Conservation (phyloP, 2,888 invertebrate genomes). For the Azorinus chamasolen region DNA sequence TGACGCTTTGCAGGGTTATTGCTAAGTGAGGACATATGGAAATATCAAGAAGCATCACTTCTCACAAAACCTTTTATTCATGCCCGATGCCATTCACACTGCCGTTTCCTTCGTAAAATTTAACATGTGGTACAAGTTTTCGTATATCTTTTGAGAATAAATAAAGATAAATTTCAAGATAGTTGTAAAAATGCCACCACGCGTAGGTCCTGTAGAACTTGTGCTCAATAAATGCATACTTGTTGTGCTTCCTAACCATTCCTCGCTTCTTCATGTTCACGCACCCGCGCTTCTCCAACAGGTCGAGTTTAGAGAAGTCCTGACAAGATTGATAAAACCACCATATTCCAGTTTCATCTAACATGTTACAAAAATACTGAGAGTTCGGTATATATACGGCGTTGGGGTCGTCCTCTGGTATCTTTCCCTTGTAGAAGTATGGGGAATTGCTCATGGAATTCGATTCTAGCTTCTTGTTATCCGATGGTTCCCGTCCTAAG, state of each 20-base stretch:
- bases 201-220: constrained; percentile 29
- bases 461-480: not conserved
- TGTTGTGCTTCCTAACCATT: constrained; percentile 14
- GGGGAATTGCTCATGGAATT: constrained; percentile 27
- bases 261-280: constrained; percentile 13
- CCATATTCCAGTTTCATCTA: constrained; percentile 12
- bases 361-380: constrained; percentile 38
- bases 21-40: too few relatives aligned
- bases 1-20: too few relatives aligned
- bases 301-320: constrained; percentile 2
- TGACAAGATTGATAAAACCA: constrained; percentile 23
- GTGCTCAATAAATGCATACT: constrained; percentile 23
- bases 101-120: constrained; percentile 15
- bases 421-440: constrained; percentile 45
- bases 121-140: constrained; percentile 11
- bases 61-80: too few relatives aligned
- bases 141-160: constrained; percentile 29
- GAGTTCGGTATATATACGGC: constrained; percentile 48
- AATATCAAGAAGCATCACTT: too few relatives aligned
- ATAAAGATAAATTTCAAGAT: constrained; percentile 25
- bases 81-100: too few relatives aligned
- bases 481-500: constrained; percentile 14
- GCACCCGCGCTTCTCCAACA: constrained; percentile 22
- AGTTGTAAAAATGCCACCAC: constrained; percentile 33
- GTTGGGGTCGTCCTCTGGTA: constrained; percentile 25